Percentiles rank a stretch among this genome's conserved stretches.
phyloP scores from a whole-genome alignment of 2,113 vertebrate genomes.

The Desmodus rotundus region DNA sequence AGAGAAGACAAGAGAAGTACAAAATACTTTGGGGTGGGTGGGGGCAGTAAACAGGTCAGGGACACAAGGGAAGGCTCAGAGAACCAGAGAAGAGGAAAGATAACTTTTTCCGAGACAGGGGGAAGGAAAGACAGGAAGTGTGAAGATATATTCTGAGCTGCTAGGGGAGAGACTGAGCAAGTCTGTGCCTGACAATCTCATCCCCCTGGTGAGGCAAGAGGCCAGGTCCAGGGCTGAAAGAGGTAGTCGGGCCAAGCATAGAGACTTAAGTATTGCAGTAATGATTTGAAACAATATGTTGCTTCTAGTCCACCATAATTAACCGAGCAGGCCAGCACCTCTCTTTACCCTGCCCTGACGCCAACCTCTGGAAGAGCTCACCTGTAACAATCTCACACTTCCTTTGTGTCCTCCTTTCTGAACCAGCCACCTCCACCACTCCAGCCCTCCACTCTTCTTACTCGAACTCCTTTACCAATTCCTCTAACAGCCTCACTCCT shows the following conservation, averaged over 20 bases:
- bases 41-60: background rate
- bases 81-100: background rate
- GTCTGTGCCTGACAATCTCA: background rate
- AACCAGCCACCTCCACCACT: background rate
- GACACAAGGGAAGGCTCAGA: background rate
- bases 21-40: background rate
- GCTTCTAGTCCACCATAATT: background rate
- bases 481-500: background rate
- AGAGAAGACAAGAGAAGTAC: background rate
- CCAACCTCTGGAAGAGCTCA: background rate
- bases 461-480: background rate
- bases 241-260: background rate
- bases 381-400: background rate
- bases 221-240: background rate
- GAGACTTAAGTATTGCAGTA: background rate
- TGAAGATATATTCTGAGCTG: background rate
- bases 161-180: background rate
- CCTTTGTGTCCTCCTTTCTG: background rate
- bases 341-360: background rate
- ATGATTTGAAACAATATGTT: background rate
- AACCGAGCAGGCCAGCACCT: background rate
- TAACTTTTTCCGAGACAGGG: background rate
- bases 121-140: background rate
- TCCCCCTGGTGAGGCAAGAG: background rate
- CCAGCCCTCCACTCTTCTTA: background rate